Evolutionary conservation across 2,113 vertebrate genomes (phyloP).

Genomic region (Heliornis fulica): DNA sequence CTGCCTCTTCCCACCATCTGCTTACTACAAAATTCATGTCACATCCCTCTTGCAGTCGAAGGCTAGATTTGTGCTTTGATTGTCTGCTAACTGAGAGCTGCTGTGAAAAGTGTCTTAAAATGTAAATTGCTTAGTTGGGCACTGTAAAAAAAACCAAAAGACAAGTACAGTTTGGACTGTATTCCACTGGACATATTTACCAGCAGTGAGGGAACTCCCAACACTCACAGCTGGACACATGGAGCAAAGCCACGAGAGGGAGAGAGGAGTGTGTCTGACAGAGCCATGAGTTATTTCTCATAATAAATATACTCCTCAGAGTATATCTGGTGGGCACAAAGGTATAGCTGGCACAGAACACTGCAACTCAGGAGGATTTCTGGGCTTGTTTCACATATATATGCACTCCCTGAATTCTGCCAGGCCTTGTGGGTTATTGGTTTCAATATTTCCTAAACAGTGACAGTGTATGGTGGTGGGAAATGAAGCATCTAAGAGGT

Average conservation of each 20-base stretch:
- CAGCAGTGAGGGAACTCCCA: neutral
- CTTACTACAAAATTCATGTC: neutral
- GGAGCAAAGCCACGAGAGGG: neutral
- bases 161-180: too few species aligned
- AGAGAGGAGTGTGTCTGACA: neutral
- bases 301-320: neutral
- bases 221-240: neutral
- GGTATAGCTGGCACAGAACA: neutral
- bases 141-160: neutral
- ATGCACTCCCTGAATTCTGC: slow-evolving; percentile 12
- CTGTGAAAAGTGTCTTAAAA: neutral
- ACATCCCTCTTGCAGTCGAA: neutral
- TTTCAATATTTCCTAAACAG: slow-evolving; percentile 2
- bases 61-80: neutral
- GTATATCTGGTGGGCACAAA: neutral
- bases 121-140: neutral
- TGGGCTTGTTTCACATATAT: neutral
- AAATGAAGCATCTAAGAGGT: neutral
- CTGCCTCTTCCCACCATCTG: neutral
- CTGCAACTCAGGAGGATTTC: neutral
- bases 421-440: neutral
- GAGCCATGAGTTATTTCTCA: neutral
- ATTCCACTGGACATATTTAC: neutral
- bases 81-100: slow-evolving; percentile 48
- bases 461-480: neutral